Conservation (phyloP, 2,888 invertebrate genomes). For the Nemurella pictetii region DNA sequence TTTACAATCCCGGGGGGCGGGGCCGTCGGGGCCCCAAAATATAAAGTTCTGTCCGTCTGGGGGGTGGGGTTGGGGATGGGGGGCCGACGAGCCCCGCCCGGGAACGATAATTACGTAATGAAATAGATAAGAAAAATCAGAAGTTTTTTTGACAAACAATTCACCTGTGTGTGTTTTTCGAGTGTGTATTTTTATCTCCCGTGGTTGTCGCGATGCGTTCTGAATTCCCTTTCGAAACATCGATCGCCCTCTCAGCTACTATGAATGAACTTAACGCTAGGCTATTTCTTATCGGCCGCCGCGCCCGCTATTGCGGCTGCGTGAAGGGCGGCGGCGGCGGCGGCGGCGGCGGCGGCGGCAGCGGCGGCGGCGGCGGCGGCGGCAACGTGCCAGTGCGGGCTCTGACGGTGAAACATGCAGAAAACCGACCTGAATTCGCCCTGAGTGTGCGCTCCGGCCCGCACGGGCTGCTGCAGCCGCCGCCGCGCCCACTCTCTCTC, state of each 20-base stretch:
- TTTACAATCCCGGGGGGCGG: conserved; percentile 4
- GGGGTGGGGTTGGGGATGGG: background rate
- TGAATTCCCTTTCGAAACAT: conserved; percentile 25
- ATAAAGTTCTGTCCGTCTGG: no score
- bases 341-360: background rate
- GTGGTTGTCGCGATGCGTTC: background rate
- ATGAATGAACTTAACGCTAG: conserved; percentile 30
- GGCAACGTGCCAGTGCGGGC: no score
- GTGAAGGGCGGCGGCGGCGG: background rate
- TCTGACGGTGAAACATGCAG: no score
- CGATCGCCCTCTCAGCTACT: conserved; percentile 13
- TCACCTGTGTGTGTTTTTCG: conserved; percentile 1
- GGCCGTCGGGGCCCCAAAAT: conserved; percentile 3
- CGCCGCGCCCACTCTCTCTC: background rate
- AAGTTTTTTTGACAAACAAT: conserved; percentile 31
- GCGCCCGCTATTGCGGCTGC: background rate
- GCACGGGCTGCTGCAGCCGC: background rate
- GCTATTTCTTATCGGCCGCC: background rate
- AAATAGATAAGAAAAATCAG: conserved; percentile 32
- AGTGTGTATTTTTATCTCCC: conserved; percentile 6
- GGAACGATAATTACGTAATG: conserved; percentile 11
- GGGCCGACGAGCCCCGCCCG: background rate
- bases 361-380: background rate
- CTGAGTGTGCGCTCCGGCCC: background rate
- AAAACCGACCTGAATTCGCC: background rate